These are phyloP conservation scores for Anguilla japonica DNA, from an alignment of 2,113 vertebrate genomes.

Conservation along the genomic window DNA sequence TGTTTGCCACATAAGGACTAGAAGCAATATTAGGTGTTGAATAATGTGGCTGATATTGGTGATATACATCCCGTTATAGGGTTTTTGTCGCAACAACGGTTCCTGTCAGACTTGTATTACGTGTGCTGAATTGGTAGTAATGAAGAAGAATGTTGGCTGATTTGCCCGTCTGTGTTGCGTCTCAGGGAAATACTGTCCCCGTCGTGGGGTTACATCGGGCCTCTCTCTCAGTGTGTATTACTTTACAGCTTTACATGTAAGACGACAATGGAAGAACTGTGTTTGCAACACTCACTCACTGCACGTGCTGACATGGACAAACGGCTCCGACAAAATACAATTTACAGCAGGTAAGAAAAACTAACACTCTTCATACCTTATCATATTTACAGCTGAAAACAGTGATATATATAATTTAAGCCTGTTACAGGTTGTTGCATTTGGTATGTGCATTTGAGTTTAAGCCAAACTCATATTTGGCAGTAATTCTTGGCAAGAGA, in stretches of 20 bases:
- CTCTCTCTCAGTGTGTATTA: too few relatives aligned
- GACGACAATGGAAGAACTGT: neutral
- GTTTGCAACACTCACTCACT: neutral
- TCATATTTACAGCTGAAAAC: neutral
- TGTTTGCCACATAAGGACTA: too few relatives aligned
- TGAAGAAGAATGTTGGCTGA: neutral
- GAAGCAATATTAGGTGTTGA: too few relatives aligned
- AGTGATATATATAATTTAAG: neutral
- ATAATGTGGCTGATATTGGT: too few relatives aligned
- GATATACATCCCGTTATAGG: too few relatives aligned
- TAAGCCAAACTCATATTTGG: neutral
- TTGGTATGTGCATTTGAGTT: neutral
- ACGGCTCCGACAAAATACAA: too few relatives aligned
- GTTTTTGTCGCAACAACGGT: too few relatives aligned
- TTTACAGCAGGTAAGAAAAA: neutral
- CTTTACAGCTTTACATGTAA: neutral
- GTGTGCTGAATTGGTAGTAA: too few relatives aligned
- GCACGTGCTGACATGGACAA: too few relatives aligned
- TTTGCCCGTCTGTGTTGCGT: neutral
- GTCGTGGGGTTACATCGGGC: neutral
- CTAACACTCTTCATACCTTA: neutral
- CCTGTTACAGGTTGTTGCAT: neutral
- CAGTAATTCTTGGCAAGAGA: neutral
- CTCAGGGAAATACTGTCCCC: neutral
- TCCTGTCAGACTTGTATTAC: too few relatives aligned